phyloP scores from a whole-genome alignment of 2,888 invertebrate genomes.

The Cacoxenus indagator region DNA sequence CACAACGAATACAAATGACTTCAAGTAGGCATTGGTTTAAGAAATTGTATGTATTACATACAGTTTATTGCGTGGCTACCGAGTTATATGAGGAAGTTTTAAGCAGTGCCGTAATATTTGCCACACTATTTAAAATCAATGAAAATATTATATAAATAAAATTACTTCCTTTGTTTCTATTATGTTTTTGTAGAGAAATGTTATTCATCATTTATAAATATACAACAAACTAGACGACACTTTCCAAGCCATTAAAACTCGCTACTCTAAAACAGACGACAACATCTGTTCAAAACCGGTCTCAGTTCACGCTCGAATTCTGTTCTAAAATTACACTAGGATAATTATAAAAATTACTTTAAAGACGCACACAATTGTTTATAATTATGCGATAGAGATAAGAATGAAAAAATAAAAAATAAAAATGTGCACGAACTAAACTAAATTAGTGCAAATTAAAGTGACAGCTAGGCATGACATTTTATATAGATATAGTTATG shows the following conservation, averaged over 20 bases:
- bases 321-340: neutral
- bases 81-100: no score
- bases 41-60: no score
- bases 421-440: neutral
- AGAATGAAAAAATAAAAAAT: neutral
- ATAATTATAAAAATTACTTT: neutral
- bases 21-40: no score
- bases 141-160: no score
- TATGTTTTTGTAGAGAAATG: no score
- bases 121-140: no score
- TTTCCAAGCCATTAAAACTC: neutral
- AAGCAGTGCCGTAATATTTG: no score
- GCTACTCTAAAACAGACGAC: neutral
- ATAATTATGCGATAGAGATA: neutral
- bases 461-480: neutral
- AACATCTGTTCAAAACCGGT: conserved; percentile 12
- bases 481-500: neutral
- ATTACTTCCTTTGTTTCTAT: no score
- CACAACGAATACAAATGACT: no score
- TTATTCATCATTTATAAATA: neutral
- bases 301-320: conserved; percentile 6
- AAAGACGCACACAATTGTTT: neutral
- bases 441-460: neutral
- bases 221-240: neutral
- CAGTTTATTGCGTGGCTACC: no score